Evolutionary conservation across 2,888 invertebrate species (phyloP).

Genomic region (Euplagia quadripunctaria): DNA sequence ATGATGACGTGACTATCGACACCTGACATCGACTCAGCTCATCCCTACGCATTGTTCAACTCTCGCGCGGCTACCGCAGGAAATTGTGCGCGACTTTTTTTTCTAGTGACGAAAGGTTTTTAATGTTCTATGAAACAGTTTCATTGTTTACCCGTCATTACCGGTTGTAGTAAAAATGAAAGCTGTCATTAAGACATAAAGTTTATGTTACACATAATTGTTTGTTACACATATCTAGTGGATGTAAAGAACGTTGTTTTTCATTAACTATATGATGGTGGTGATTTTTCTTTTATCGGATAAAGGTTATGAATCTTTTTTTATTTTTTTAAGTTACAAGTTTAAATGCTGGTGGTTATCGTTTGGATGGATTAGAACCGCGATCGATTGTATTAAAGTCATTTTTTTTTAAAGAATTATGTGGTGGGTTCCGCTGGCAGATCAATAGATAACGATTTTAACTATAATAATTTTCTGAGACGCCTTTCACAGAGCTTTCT

Average conservation of each 20-base stretch:
- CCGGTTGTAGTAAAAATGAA: constrained; percentile 49
- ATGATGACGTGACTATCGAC: constrained; percentile 8
- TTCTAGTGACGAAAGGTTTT: constrained; percentile 50
- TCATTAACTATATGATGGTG: neutral
- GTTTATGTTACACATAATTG: constrained; percentile 29
- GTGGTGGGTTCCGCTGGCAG: no score
- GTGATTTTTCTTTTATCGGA: neutral
- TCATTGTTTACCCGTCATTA: constrained; percentile 53
- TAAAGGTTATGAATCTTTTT: neutral
- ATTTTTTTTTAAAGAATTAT: neutral
- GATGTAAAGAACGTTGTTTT: constrained; percentile 14
- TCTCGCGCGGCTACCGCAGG: constrained; percentile 50
- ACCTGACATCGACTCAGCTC: constrained; percentile 22
- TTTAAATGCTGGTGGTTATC: neutral
- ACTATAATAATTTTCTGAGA: no score
- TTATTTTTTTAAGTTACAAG: neutral
- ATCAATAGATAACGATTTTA: no score
- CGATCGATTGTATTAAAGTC: neutral
- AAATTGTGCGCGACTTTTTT: constrained; percentile 51
- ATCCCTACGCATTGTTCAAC: constrained; percentile 43
- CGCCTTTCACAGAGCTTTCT: neutral
- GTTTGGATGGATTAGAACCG: neutral
- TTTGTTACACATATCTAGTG: neutral
- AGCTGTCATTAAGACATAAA: constrained; percentile 42
- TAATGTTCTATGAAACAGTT: constrained; percentile 53